A percentile compares a stretch with the other conserved stretches of the same genome.
phyloP scores from a whole-genome alignment of 2,797 vertebrate species.

The Monodelphis domestica region DNA sequence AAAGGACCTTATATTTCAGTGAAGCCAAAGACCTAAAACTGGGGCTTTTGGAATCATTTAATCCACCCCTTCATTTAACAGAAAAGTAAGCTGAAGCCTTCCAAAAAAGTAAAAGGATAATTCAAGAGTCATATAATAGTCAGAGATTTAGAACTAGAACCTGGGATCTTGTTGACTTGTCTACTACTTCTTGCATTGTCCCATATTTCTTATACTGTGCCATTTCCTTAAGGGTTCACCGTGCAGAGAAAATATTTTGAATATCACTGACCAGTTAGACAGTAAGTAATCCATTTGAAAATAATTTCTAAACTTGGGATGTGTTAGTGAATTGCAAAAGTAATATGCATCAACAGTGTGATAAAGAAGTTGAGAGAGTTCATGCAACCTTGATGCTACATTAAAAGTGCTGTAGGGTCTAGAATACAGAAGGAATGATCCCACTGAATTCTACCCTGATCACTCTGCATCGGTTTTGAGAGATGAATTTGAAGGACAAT shows the following conservation, averaged over 20 bases:
- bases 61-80: background rate
- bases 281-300: background rate
- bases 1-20: background rate
- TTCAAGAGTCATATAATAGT: background rate
- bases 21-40: background rate
- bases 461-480: background rate
- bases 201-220: background rate
- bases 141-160: background rate
- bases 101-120: background rate
- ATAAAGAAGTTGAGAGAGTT: background rate
- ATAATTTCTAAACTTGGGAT: background rate
- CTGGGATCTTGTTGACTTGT: background rate
- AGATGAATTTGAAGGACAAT: background rate
- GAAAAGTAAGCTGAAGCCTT: background rate
- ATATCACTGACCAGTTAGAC: background rate
- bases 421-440: background rate
- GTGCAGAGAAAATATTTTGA: slow-evolving; percentile 18
- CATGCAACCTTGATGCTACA: background rate
- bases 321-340: background rate
- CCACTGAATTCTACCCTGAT: background rate
- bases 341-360: background rate
- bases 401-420: too few relatives aligned
- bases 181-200: background rate
- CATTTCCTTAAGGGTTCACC: background rate
- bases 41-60: background rate